Base-by-base conservation (phyloP, 2,888 invertebrate genomes). In the Trissoscelio sp. region DNA sequence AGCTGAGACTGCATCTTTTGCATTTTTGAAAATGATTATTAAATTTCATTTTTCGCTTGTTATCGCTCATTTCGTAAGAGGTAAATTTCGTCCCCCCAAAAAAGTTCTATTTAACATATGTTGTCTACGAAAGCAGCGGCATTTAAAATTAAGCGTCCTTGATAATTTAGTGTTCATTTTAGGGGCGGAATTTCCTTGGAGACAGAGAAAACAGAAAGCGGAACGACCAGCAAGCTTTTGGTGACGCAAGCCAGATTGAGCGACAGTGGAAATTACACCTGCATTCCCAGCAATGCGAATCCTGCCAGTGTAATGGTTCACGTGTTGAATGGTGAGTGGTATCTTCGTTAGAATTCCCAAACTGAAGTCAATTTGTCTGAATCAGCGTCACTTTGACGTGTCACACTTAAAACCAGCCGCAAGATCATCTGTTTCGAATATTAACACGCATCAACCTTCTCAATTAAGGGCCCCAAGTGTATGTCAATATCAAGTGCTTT, bases 181-280 rank as follows among this genome's bases (percentile, higher is more conserved):
- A 94, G 97, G 73, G 97, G 96, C 64, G 97, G 97, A 60, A 96
- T 97, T 89, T 96, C 96, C 89, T 94, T 97, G 85, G 96, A 96
- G 91, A 97, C 97, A 18, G 97, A 97, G 91, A 96, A 96, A 89
- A 95, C 96, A 60, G 94, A 94, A 86, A 95, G 96, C 67, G 95
- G 96, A 79, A 97, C 97, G 74, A 96, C 97, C 86, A 95, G 96
- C 90, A 94, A 94, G 86, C 93, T 97, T 84, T 94, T 97, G 86
- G 96, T 97, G 88, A 96, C 97, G 72, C 95, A 96, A 88, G 97
- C 97, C 46, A 94, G 96, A 85, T 94, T 96, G 42, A 93, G 95
- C 70, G 97, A 97, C 93, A 96, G 95, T 51, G 97, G 97, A 87
- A 97, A 97, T 93, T 97, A 97, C 91, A 97, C 97, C 78, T 97